Conservation (phyloP, 2,888 invertebrate genomes). For the Cerastis leucographa region DNA sequence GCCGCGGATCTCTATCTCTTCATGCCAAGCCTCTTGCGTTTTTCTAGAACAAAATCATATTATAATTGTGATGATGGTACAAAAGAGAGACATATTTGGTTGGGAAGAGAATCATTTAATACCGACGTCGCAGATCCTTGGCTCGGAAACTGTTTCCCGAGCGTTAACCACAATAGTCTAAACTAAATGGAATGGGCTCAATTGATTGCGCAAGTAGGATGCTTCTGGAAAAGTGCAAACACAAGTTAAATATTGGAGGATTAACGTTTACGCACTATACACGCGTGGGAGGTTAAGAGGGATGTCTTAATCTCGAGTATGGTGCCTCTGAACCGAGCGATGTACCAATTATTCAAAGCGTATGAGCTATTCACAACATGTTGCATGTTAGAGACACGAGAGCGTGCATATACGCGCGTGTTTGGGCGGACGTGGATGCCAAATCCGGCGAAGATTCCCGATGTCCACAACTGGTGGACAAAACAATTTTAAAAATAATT, state of each 20-base stretch:
- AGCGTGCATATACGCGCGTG: not conserved
- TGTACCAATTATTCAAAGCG: not conserved
- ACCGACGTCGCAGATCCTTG: too few relatives aligned
- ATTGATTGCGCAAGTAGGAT: too few relatives aligned
- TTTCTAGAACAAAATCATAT: slow-evolving; percentile 75
- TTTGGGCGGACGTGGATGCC: too few relatives aligned
- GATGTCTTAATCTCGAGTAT: not conserved
- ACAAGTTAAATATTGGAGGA: not conserved
- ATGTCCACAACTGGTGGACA: too few relatives aligned
- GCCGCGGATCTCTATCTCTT: slow-evolving; percentile 90
- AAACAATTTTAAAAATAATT: too few relatives aligned
- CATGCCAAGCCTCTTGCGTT: slow-evolving; percentile 90
- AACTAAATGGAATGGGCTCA: too few relatives aligned
- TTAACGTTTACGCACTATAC: not conserved
- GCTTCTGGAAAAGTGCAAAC: not conserved
- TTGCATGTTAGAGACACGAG: too few relatives aligned
- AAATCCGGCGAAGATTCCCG: too few relatives aligned
- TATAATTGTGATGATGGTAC: not conserved
- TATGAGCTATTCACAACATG: not conserved
- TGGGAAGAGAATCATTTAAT: too few relatives aligned
- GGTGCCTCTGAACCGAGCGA: not conserved
- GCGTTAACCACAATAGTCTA: too few relatives aligned
- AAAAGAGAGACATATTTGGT: not conserved
- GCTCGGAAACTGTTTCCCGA: too few relatives aligned
- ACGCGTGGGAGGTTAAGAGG: too few relatives aligned